Evolutionary conservation across 2,888 invertebrate genomes (phyloP), one percentile per base, ranked within the genome.

Genomic region (Serrognathus titanus): DNA sequence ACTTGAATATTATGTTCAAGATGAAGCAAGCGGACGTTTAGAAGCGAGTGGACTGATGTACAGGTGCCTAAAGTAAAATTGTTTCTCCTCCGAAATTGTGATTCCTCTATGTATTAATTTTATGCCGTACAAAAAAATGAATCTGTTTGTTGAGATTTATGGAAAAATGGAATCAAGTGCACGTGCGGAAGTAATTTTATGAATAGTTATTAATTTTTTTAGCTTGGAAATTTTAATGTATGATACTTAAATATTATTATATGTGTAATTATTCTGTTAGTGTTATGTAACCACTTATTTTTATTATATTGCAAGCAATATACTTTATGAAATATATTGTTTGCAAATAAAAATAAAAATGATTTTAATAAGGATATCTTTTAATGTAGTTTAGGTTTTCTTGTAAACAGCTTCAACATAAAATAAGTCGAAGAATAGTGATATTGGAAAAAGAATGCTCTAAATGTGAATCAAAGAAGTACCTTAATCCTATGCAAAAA

Each of bases 11-110:
- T 46, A 12, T 37, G 31, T 43, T 9, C 9, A 37, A 40, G 24
- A 37, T 9, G 5, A 40, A 43, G 50, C 43, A 46, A 48, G 49
- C 36, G 37, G 55, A 61, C 64, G 65, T 63, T 64, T 63, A 65
- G 57, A 51, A 57, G 58, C 58, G 59, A 63, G 63, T 62, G 63
- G 66, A 64, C 63, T 65, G 60, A 60, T 51, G 43, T 48, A 53
- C 54, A 56, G 56, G 50, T 61, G 61, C 59, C 60, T 64, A 63
- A 60, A 60, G 51, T 51, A 60, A 51, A 58, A 56, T 63, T 61
- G 61, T 61, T 60, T 64, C 58, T 64, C 56, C 57, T 50, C 40
- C 36, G 20, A 38, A 50, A 54, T 57, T 51, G 47, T 53, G 51
- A 48, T 48, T 31, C 40, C 40, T 11, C 40, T 13, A 4, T 11